Base-by-base conservation (phyloP, 2,797 vertebrate species). In the Mus caroli region DNA sequence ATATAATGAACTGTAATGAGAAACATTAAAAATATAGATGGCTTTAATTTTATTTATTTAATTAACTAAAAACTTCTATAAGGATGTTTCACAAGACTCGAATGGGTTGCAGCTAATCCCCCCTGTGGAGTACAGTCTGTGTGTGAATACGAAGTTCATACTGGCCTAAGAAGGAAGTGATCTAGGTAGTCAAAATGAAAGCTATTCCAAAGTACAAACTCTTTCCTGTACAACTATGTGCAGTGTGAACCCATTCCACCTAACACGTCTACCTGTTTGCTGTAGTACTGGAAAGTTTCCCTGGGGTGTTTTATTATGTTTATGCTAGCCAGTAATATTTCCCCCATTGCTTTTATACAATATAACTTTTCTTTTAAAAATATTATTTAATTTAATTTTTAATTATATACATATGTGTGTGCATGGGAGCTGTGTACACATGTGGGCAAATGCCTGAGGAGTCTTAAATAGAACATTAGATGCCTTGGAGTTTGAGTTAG, bases 31-130 rank as follows among this genome's bases (percentile, higher is more conserved):
- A 97, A 97, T 96, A 97, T 80, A 94, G 82, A 96, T 95, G 73
- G 75, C 24, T 97, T 98, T 97, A 94, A 96, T 97, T 96, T 64
- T 93, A 97, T 96, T 97, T 97, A 98, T 95, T 97, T 97, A 83
- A 95, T 90, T 94, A 69, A 90, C 79, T 78, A 71, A 82, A 52
- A 89, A 84, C 88, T 88, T 43, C 64, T 92, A 67, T 94, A 52
- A 91, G 56, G 50, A 62, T 56, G 3, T 71, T 97, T 97, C 62
- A 64, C 62, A 97, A 86, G 85, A 67, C 11, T 91, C 92, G 20
- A 46, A 3, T 54, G 79, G 67, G 34, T 78, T 28, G 56, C 86
- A 94, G 7, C 80, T 95, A 79, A 95, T 94, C 64, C 52, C 71
- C 31, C 6, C 56, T 11, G 31, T 91, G 73, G 22, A 75, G 50